Conservation (phyloP, 2,888 invertebrate genomes). For the Alitta virens region DNA sequence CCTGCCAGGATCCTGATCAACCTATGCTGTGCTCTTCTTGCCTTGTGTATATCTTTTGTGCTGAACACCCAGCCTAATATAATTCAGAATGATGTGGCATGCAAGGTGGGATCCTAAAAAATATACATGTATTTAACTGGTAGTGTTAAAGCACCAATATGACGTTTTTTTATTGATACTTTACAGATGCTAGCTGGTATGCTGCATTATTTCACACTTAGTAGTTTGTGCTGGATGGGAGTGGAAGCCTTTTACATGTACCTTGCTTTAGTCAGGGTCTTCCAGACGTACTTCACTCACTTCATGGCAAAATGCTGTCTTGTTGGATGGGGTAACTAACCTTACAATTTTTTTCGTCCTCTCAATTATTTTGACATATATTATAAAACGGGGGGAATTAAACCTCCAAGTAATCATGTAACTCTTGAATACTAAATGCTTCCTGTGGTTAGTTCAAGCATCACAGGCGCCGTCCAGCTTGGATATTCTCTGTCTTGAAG, state of each 20-base stretch:
- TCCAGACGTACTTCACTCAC: conserved; percentile 57
- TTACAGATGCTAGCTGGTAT: conserved; percentile 51
- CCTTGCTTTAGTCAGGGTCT: conserved; percentile 60
- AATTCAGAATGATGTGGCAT: conserved; percentile 30
- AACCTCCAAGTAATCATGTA: no score
- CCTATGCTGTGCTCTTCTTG: conserved; percentile 57
- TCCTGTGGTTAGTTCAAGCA: no score
- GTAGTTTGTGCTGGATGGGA: conserved; percentile 59
- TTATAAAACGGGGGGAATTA: no score
- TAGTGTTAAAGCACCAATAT: no score
- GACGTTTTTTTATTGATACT: neutral
- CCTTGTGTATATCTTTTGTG: conserved; percentile 58
- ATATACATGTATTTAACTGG: no score
- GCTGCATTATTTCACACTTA: conserved; percentile 59
- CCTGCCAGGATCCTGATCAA: conserved; percentile 60
- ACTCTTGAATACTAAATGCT: no score
- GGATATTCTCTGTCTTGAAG: no score
- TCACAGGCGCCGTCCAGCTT: no score
- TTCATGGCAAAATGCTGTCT: conserved; percentile 59
- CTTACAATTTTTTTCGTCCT: neutral
- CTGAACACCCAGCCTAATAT: conserved; percentile 42
- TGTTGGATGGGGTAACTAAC: conserved; percentile 59
- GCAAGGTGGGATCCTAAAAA: conserved; percentile 49
- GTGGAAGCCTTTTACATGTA: conserved; percentile 62
- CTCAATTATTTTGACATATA: no score